phyloP scores from a whole-genome alignment of 1,140 invertebrate species.

The Drosophila asahinai region DNA sequence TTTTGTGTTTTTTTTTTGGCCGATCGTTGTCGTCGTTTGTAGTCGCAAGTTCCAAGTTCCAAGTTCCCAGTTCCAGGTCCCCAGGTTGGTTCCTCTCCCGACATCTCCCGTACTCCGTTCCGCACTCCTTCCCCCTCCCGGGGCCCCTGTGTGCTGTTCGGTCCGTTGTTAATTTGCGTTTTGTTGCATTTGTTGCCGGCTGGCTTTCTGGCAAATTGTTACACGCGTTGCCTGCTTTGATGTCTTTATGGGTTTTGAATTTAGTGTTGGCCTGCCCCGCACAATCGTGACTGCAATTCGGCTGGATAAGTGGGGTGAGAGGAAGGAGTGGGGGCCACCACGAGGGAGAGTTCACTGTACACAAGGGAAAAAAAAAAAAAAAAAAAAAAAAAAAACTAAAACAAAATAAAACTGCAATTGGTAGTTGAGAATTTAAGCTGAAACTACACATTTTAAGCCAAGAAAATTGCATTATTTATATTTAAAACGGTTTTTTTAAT shows the following conservation, averaged over 20 bases:
- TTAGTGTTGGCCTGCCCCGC: slow-evolving; percentile 71
- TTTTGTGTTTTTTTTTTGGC: slow-evolving; percentile 22
- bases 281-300: slow-evolving; percentile 80
- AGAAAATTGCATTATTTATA: too few relatives aligned
- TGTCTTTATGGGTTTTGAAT: slow-evolving; percentile 83
- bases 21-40: slow-evolving; percentile 50
- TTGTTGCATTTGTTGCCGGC: slow-evolving; percentile 72
- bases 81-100: neutral
- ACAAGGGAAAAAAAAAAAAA: neutral
- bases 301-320: slow-evolving; percentile 13
- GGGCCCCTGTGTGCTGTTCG: slow-evolving; percentile 14
- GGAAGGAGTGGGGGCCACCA: neutral
- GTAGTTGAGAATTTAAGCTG: too few relatives aligned
- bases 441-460: too few relatives aligned
- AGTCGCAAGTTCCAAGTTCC: slow-evolving; percentile 19
- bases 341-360: slow-evolving; percentile 29
- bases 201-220: slow-evolving; percentile 80
- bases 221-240: slow-evolving; percentile 82
- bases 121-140: too few relatives aligned
- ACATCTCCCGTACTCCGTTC: slow-evolving; percentile 23
- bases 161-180: slow-evolving; percentile 80
- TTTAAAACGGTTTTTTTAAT: too few relatives aligned
- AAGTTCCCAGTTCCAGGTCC: slow-evolving; percentile 8
- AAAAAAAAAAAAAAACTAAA: neutral
- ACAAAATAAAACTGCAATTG: too few relatives aligned